Conservation (phyloP, 2,113 vertebrate species). For the Ginglymostoma cirratum region DNA sequence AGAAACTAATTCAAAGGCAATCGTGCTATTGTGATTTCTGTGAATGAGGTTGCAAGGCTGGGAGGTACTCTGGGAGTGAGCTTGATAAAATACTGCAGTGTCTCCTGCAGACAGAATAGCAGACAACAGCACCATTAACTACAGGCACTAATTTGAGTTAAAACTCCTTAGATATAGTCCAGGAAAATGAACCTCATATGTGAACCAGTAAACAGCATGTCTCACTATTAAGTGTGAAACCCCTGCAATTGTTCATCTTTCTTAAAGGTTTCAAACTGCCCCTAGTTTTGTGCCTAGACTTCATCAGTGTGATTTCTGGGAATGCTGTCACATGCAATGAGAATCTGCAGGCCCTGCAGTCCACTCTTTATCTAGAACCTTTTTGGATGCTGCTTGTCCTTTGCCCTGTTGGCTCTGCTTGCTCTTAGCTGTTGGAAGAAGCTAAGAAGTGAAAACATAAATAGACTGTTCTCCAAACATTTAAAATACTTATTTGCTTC, state of each 20-base stretch:
- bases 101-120: neutral
- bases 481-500: neutral
- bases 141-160: neutral
- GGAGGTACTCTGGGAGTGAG: neutral
- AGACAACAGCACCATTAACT: neutral
- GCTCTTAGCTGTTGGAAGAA: neutral
- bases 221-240: neutral
- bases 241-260: too few relatives aligned
- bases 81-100: neutral
- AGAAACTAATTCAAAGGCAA: neutral
- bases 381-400: neutral
- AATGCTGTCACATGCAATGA: too few relatives aligned
- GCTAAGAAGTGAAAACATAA: neutral
- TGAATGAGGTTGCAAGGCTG: neutral
- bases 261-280: too few relatives aligned
- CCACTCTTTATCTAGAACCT: neutral
- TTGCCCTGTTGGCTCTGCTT: neutral
- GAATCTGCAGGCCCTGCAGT: too few relatives aligned
- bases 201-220: too few relatives aligned
- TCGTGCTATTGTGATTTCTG: neutral
- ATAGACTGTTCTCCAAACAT: neutral
- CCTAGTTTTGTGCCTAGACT: too few relatives aligned
- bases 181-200: neutral
- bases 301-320: too few relatives aligned
- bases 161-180: neutral